Evolutionary conservation across 1,140 invertebrate species (phyloP).

Genomic region (Eumaeus atala): DNA sequence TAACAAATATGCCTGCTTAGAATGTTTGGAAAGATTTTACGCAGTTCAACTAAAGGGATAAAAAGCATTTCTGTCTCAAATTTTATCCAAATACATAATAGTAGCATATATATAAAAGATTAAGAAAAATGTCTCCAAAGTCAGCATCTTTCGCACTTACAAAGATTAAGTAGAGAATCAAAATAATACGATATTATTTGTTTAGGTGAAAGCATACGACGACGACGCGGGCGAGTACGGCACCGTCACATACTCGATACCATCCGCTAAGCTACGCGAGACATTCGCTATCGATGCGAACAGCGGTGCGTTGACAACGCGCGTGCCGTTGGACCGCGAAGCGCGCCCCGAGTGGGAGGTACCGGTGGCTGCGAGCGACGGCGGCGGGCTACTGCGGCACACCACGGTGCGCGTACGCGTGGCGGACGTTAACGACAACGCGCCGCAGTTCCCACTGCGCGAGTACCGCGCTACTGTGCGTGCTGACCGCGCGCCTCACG

Average conservation of each 20-base stretch:
- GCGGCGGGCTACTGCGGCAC: conserved; percentile 87
- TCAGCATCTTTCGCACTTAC: neutral
- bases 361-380: conserved; percentile 89
- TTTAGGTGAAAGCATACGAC: conserved; percentile 85
- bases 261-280: conserved; percentile 84
- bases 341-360: conserved; percentile 83
- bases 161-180: neutral
- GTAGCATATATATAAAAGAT: no score
- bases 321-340: conserved; percentile 87
- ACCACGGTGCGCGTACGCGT: conserved; percentile 86
- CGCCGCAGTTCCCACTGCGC: conserved; percentile 84
- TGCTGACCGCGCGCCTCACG: conserved; percentile 79
- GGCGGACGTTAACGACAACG: conserved; percentile 91
- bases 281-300: conserved; percentile 85
- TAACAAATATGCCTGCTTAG: no score
- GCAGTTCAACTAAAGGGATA: no score
- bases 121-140: no score
- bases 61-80: no score
- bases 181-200: neutral
- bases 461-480: conserved; percentile 87
- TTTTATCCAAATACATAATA: no score
- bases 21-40: no score
- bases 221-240: conserved; percentile 89
- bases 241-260: conserved; percentile 85
- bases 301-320: conserved; percentile 86